These are phyloP conservation scores for Dorcus parallelipipedus DNA, from an alignment of 2,888 invertebrate genomes.

Conservation along the genomic window DNA sequence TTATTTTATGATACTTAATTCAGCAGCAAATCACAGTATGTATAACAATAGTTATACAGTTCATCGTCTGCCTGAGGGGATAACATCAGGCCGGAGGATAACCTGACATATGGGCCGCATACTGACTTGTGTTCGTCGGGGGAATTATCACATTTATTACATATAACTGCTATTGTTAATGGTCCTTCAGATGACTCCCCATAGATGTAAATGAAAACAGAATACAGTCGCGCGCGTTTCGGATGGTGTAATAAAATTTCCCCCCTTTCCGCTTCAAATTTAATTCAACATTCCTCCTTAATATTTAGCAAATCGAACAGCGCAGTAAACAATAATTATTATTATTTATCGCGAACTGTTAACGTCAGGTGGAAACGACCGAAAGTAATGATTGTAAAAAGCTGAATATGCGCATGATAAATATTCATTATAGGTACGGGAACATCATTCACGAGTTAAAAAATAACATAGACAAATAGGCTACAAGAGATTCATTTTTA, in stretches of 20 bases:
- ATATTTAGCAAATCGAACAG: no score
- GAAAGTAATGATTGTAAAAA: background rate
- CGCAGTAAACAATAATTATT: background rate
- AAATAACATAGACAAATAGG: conserved; percentile 3
- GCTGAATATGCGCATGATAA: background rate
- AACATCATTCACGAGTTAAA: background rate
- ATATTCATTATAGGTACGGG: background rate
- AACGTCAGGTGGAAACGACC: background rate
- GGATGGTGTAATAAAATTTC: no score
- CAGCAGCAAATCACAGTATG: background rate
- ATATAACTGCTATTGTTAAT: conserved; percentile 6
- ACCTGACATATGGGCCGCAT: conserved; percentile 1
- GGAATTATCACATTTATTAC: conserved; percentile 9
- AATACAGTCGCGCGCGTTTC: background rate
- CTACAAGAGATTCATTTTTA: conserved; percentile 1
- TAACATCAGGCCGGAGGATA: background rate
- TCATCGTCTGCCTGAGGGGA: conserved; percentile 1
- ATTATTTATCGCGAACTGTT: background rate
- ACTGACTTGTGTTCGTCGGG: background rate
- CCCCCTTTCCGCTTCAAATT: no score
- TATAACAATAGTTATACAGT: background rate
- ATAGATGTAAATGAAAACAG: conserved; percentile 5
- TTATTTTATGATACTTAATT: no score
- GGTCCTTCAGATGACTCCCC: conserved; percentile 2
- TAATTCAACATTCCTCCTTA: no score